Percentiles rank a stretch among this genome's conserved stretches.
Conservation (phyloP, 2,797 vertebrate genomes). For the Acanthurus lineatus region DNA sequence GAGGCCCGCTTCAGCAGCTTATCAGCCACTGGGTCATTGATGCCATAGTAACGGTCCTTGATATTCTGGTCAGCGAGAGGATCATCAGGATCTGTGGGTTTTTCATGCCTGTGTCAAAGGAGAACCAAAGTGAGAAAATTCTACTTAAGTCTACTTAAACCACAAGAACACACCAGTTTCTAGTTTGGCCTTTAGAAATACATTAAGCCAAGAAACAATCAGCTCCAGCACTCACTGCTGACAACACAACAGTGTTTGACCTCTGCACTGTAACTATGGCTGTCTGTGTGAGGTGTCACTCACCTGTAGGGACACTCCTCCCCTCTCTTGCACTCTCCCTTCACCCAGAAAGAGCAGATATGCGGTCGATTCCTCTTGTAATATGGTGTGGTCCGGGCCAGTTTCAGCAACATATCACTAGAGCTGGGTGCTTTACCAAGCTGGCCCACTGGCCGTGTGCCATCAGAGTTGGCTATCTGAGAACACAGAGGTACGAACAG, state of each 20-base stretch:
- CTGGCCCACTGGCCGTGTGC: slow-evolving; percentile 92
- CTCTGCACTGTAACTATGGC: neutral
- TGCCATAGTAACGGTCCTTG: slow-evolving; percentile 98
- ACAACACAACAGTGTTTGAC: slow-evolving; percentile 6
- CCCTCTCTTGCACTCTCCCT: slow-evolving; percentile 98
- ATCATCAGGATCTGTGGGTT: slow-evolving; percentile 98
- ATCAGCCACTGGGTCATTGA: slow-evolving; percentile 98
- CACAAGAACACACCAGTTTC: neutral
- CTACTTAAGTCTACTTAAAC: neutral
- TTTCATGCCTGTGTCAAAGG: slow-evolving; percentile 90
- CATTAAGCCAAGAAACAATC: neutral
- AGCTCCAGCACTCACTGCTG: neutral
- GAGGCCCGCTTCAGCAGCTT: slow-evolving; percentile 97
- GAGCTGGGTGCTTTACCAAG: slow-evolving; percentile 95
- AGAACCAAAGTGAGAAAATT: slow-evolving; percentile 2
- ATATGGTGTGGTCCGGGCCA: slow-evolving; percentile 97
- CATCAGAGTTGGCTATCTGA: slow-evolving; percentile 95
- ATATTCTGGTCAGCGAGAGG: slow-evolving; percentile 99
- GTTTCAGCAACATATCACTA: slow-evolving; percentile 97
- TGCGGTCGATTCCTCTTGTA: slow-evolving; percentile 99
- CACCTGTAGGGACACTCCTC: slow-evolving; percentile 99
- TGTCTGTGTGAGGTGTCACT: slow-evolving; percentile 27
- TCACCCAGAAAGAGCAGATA: slow-evolving; percentile 99
- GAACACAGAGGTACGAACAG: slow-evolving; percentile 24
- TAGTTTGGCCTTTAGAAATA: neutral